Evolutionary conservation across 2,113 vertebrate genomes (phyloP).

Genomic region (Baryphthengus martii): DNA sequence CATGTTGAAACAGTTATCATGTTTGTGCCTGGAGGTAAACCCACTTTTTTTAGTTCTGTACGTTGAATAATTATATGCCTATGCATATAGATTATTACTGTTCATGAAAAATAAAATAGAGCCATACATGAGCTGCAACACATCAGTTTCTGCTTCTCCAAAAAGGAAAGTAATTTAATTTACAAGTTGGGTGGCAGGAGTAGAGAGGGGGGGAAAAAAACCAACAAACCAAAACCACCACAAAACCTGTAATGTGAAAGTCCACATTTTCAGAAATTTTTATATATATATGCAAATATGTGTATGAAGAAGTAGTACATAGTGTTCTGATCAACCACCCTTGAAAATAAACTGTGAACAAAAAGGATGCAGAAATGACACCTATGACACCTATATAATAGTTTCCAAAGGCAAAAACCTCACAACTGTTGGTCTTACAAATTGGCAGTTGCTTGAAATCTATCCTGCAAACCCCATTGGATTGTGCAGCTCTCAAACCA

Average conservation of each 20-base stretch:
- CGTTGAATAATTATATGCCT: neutral
- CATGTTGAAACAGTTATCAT: neutral
- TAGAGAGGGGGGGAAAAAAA: neutral
- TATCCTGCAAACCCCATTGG: conserved; percentile 39
- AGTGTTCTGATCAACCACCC: neutral
- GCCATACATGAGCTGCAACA: neutral
- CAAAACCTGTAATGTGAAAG: neutral
- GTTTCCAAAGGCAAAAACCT: neutral
- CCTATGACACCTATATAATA: neutral
- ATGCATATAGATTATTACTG: neutral
- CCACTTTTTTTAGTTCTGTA: neutral
- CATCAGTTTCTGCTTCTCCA: neutral
- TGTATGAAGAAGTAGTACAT: neutral
- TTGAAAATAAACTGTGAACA: conserved; percentile 12
- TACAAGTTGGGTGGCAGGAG: neutral
- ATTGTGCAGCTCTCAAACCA: conserved; percentile 5
- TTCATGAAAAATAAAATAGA: neutral
- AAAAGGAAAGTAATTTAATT: neutral
- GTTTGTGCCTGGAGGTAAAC: neutral
- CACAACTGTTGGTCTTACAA: neutral
- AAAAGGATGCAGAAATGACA: neutral
- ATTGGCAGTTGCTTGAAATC: conserved; percentile 26
- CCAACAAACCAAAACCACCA: neutral
- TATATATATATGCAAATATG: neutral
- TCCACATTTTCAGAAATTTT: neutral